phyloP scores from a whole-genome alignment of 2,888 invertebrate genomes.

The Coenonympha arcania region DNA sequence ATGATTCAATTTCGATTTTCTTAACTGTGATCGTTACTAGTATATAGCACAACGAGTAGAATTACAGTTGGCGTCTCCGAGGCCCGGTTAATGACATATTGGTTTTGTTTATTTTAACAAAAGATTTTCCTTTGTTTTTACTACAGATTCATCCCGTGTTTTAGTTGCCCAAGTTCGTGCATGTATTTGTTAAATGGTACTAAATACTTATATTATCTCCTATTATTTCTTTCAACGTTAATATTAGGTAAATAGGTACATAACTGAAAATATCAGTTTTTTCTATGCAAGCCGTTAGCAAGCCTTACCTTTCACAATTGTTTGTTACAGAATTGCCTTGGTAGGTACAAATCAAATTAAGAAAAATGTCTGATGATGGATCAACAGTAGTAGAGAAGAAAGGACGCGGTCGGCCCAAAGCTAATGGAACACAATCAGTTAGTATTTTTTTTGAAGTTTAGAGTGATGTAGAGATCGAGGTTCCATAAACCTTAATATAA shows the following conservation, averaged over 20 bases:
- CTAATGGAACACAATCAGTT: slow-evolving; percentile 68
- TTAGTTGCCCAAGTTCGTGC: background rate
- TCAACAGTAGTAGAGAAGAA: slow-evolving; percentile 71
- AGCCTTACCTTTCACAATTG: too few species aligned
- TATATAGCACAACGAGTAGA: slow-evolving; percentile 15
- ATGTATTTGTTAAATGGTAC: background rate
- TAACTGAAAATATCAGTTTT: too few species aligned
- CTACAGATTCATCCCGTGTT: background rate
- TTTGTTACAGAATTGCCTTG: slow-evolving; percentile 42
- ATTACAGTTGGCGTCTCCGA: slow-evolving; percentile 37
- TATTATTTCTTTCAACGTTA: too few species aligned
- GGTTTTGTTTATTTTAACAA: slow-evolving; percentile 35
- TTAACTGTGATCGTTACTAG: slow-evolving; percentile 2
- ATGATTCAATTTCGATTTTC: background rate
- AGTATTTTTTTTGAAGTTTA: too few species aligned
- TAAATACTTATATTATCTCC: too few species aligned
- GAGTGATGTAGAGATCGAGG: too few species aligned
- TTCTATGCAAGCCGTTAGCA: too few species aligned
- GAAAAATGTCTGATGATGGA: slow-evolving; percentile 71
- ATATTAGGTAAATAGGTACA: too few species aligned
- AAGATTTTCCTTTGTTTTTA: slow-evolving; percentile 23
- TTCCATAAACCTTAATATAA: too few species aligned
- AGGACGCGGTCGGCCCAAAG: slow-evolving; percentile 69
- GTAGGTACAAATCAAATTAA: slow-evolving; percentile 37
- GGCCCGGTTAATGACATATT: slow-evolving; percentile 49